Conservation (phyloP, 2,888 invertebrate species). For the Arge pagana region DNA sequence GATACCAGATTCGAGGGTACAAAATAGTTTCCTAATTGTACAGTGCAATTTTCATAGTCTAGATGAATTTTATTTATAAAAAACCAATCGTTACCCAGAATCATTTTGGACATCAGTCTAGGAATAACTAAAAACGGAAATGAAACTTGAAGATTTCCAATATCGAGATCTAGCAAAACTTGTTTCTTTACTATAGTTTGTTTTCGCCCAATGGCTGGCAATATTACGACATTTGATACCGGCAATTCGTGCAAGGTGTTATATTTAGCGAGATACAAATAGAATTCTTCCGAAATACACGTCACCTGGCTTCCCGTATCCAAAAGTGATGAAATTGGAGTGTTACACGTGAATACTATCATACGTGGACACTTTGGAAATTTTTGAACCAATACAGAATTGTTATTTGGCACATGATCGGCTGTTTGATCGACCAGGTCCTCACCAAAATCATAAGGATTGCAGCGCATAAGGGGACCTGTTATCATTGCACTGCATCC, state of each 20-base stretch:
- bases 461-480: conserved; percentile 21
- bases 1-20: no score
- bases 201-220: conserved; percentile 25
- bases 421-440: conserved; percentile 19
- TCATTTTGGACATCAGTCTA: background rate
- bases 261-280: conserved; percentile 1
- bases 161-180: background rate
- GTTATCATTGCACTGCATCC: conserved; percentile 13
- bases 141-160: background rate
- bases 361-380: conserved; percentile 8
- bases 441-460: conserved; percentile 21
- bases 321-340: conserved; percentile 12
- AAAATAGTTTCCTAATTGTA: no score
- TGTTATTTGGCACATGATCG: background rate
- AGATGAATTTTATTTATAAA: conserved; percentile 4
- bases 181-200: conserved; percentile 15
- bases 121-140: conserved; percentile 1
- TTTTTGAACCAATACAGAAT: no score
- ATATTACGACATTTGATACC: conserved; percentile 17
- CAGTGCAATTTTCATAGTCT: background rate
- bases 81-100: conserved; percentile 16
- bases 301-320: conserved; percentile 30
- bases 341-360: background rate
- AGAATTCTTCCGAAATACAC: conserved; percentile 24
- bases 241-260: no score